Base-by-base conservation (phyloP, 2,113 vertebrate genomes). In the Osmerus mordax region DNA sequence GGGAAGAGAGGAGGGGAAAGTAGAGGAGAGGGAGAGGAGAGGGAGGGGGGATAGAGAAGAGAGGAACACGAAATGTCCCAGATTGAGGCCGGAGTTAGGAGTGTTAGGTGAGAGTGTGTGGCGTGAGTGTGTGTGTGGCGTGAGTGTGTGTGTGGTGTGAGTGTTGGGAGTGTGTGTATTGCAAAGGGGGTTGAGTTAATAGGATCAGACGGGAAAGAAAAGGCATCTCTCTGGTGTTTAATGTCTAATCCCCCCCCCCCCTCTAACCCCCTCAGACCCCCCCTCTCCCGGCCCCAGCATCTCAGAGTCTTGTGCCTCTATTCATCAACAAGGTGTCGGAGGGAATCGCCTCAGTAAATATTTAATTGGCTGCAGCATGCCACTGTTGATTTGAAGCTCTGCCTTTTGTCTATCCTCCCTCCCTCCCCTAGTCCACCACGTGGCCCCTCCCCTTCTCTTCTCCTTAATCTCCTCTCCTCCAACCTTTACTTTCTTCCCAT, bases 311-410 rank as follows among this genome's bases (percentile, higher is more conserved):
- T 82, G 71, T 87, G 86, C 86, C 78, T 77, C 83, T 83, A 84
- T 84, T 87, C 84, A 87, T 90, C 90, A 88, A 84, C 78, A 82
- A 86, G 87, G 87, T 89, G 86, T 88, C 76, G 67, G 81, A 86
- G 83, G 84, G 70, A 89, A 88, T 87, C 77, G 87, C 81, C 79
- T 89, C 77, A 83, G 90, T 91, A 91, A 91, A 93, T 92, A 91
- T 93, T 91, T 91, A 87, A 92, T 92, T 91, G 91, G 86, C 87
- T 90, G 91, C 89, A 83, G 88, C 77, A 79, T 76, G 84, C 85
- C 76, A 53, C 55, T 87, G 84, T 90, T 90, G 88, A 92, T 91
- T 89, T 90, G 87, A 79, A 81, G 87, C 71, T 83, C 83, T 84
- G 81, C 78, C 81, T 76, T 73, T 74, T 61, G 69, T 71, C 78